Conservation (phyloP, 2,113 vertebrate genomes). For the Cairina moschata region DNA sequence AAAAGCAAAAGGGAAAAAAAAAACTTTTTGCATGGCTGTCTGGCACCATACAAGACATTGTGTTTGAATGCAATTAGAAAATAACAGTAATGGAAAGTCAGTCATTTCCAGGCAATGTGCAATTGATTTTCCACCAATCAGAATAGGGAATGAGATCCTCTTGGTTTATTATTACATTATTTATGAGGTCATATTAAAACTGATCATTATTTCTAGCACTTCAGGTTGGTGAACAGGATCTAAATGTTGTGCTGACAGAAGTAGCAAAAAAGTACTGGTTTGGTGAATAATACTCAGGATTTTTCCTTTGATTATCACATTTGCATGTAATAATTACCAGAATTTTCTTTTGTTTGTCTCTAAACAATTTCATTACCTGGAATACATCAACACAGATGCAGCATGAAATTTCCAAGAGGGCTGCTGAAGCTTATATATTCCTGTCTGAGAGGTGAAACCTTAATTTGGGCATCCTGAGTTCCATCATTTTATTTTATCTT, state of each 20-base stretch:
- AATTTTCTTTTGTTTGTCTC: conserved; percentile 31
- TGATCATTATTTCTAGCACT: conserved; percentile 78
- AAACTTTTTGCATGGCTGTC: conserved; percentile 48
- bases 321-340: conserved; percentile 38
- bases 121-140: conserved; percentile 85
- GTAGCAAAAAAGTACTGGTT: conserved; percentile 13
- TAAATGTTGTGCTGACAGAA: conserved; percentile 27
- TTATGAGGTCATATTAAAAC: conserved; percentile 80
- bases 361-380: conserved; percentile 15
- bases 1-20: conserved; percentile 58
- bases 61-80: conserved; percentile 78
- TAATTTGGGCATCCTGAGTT: not conserved
- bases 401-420: conserved; percentile 1
- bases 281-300: conserved; percentile 19
- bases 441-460: not conserved
- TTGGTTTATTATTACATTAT: conserved; percentile 81
- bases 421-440: not conserved
- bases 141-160: conserved; percentile 79
- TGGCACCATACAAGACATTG: conserved; percentile 67
- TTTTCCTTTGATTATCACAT: conserved; percentile 41
- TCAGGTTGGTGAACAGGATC: conserved; percentile 63
- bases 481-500: not conserved
- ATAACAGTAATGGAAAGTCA: conserved; percentile 79
- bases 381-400: not conserved
- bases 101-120: conserved; percentile 81